Base-by-base conservation (phyloP, 1,140 invertebrate genomes). In the Holcopasites calliopsidis region DNA sequence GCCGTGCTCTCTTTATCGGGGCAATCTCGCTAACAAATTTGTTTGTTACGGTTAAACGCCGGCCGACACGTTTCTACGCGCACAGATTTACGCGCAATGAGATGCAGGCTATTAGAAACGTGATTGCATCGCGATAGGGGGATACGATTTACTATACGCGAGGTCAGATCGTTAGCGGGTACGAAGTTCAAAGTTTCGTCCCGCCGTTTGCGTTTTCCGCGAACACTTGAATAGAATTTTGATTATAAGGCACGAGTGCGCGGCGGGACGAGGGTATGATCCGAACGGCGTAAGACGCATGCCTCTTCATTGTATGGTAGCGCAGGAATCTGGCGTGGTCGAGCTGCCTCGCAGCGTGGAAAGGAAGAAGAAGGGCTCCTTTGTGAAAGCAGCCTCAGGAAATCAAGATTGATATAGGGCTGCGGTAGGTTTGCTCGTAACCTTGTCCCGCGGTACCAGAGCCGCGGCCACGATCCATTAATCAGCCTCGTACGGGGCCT, bases 391-490 rank as follows among this genome's bases (percentile, higher is more conserved):
- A 76, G 77, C 72, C 74, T 78, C 74, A 84, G 80, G 80, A 88
- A 88, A 85, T 83, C 74, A 84, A 82, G 83, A 88, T 88, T 85
- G 86, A 88, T 87, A 83, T 80, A 80, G 83, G 77, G 74, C 86
- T 87, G 86, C 87, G 86, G 86, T 88, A 86, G 86, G 84, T 88
- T 86, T 77, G 78, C 83, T 84, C 82, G 85, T 82, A 77, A 83
- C 75, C 80, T 81, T 77, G 85, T 85, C 78, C 64, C 74, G 78
- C 70, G 69, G 72, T 82, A 80, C 77, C 70, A 57, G 64, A 68
- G 79, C 77, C 65, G 70, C 61, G 82, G 65, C 78, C 73, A 54
- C 77, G 55, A 85, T 87, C 77, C 84, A 78, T 79, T 85, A 86
- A 86, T 85, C 82, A 79, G 76, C 78, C 77, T 64, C 76, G 81